Percentiles rank a stretch among this genome's conserved stretches.
These are phyloP conservation scores for Sandelia bainsii DNA, from an alignment of 2,797 vertebrate species.

Conservation along the genomic window DNA sequence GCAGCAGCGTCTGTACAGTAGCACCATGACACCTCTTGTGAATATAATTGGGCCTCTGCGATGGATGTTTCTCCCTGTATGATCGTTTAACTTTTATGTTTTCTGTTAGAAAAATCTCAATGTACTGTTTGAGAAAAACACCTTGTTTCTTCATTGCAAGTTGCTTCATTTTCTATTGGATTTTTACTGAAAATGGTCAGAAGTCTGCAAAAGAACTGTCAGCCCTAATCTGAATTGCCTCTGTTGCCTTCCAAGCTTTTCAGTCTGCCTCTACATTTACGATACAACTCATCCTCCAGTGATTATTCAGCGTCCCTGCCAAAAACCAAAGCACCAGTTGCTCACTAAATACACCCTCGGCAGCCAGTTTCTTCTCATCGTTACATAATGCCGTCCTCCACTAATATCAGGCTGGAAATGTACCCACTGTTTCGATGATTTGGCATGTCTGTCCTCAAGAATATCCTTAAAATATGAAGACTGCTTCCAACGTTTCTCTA, in stretches of 20 bases:
- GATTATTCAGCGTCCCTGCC: conserved; percentile 30
- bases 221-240: conserved; percentile 16
- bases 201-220: neutral
- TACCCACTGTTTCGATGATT: neutral
- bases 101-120: neutral
- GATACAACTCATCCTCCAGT: conserved; percentile 22
- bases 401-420: conserved; percentile 11
- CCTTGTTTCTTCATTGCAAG: neutral
- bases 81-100: neutral
- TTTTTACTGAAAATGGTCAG: conserved; percentile 9
- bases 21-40: conserved; percentile 10
- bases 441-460: too few species aligned
- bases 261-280: conserved; percentile 2
- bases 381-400: conserved; percentile 11
- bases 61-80: conserved; percentile 12
- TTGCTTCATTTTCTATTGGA: neutral
- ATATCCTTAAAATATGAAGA: too few species aligned
- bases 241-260: conserved; percentile 17
- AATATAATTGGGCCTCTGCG: conserved; percentile 6
- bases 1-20: neutral
- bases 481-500: rapidly evolving
- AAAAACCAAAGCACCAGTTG: conserved; percentile 33
- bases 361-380: conserved; percentile 27
- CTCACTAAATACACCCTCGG: conserved; percentile 19
- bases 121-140: conserved; percentile 3